phyloP scores from a whole-genome alignment of 2,797 vertebrate genomes.

The Myotis planiceps region DNA sequence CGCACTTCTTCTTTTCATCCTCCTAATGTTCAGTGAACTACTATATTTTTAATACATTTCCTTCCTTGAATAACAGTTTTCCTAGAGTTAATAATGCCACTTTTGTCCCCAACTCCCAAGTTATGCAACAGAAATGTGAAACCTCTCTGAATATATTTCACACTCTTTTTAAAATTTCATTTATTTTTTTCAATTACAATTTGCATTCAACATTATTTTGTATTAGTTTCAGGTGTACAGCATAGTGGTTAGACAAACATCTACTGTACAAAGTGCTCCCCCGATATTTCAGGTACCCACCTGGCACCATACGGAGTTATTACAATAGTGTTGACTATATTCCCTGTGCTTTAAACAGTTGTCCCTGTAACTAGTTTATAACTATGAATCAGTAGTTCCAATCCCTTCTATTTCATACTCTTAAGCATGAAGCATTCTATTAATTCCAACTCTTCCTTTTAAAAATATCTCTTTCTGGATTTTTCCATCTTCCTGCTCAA shows the following conservation, averaged over 20 bases:
- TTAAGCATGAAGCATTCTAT: background rate
- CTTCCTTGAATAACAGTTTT: background rate
- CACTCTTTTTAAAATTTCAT: background rate
- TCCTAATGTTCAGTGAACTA: background rate
- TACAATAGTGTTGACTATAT: background rate
- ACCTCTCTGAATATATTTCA: background rate
- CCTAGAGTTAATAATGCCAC: background rate
- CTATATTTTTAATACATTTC: constrained; percentile 14
- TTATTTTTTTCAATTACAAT: background rate
- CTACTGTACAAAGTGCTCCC: background rate
- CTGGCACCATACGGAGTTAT: background rate
- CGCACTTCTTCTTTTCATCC: background rate
- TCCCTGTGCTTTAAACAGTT: background rate
- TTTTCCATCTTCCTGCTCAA: background rate
- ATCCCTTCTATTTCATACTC: background rate
- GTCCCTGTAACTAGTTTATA: background rate
- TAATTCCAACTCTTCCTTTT: background rate
- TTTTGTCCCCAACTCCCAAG: background rate
- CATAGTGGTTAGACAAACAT: background rate
- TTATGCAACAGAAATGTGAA: constrained; percentile 17
- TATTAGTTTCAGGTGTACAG: background rate
- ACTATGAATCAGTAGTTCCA: background rate
- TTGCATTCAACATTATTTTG: background rate
- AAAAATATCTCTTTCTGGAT: background rate
- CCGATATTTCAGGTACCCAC: background rate